Evolutionary conservation across 2,888 invertebrate species (phyloP), one percentile per base, ranked within the genome.

Genomic region (Drepana falcataria): DNA sequence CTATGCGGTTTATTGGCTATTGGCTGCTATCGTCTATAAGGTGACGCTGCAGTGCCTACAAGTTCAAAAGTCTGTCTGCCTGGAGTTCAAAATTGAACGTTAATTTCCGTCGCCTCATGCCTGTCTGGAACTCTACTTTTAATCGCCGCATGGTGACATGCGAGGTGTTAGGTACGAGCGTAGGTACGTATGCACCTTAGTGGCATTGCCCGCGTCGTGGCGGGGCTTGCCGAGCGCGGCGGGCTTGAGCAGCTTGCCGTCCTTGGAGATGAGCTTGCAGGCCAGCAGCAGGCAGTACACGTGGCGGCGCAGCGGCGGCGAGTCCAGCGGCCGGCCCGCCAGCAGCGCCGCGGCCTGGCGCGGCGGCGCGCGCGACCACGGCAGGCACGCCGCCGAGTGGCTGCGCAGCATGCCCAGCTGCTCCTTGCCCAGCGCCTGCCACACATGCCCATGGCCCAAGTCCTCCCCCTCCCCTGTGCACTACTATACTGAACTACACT

Each of bases 261-360:
- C 89, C 73, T 90, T 90, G 60, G 76, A 69, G 53, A 91, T 74
- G 47, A 90, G 66, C 78, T 91, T 90, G 77, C 90, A 90, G 58
- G 74, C 75, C 54, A 80, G 71, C 64, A 91, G 79, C 53, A 90
- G 83, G 76, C 90, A 91, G 77, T 87, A 86, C 21, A 89, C 85
- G 67, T 87, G 89, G 40, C 59, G 60, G 59, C 75, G 71, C 51
- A 88, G 75, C 49, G 77, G 71, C 0, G 81, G 73, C 40, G 68
- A 69, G 56, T 79, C 81, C 7, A 48, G 41, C 55, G 77, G 68
- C 58, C 73, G 73, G 2, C 87, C 87, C n/a, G 60, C 61, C 40
- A 85, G 71, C 69, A 87, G 68, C n/a, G 72, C 61, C 6, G 72
- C 80, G 57, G 86, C 71, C 34, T 68, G 63, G 35, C 56, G 57